Evolutionary conservation across 2,888 invertebrate species (phyloP).

Genomic region (Syrphus vitripennis): DNA sequence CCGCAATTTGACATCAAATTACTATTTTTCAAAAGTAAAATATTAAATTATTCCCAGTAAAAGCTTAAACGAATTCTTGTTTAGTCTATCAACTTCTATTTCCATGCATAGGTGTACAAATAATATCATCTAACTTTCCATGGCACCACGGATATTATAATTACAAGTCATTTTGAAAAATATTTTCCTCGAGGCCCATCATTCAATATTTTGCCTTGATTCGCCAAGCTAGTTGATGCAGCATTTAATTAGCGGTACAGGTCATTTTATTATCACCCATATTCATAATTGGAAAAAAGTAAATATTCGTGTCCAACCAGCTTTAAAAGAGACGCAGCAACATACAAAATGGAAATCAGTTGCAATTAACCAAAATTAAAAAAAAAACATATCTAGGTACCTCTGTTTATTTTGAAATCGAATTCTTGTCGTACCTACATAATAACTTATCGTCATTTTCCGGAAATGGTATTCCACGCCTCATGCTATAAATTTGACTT

Average conservation of each 20-base stretch:
- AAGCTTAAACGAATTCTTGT: too few species aligned
- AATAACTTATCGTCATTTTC: neutral
- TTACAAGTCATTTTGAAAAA: neutral
- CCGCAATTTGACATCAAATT: too few species aligned
- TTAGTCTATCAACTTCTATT: too few species aligned
- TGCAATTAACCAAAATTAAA: conserved; percentile 22
- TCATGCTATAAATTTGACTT: neutral
- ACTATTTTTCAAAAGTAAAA: too few species aligned
- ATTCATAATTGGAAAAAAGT: conserved; percentile 33
- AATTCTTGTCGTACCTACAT: neutral
- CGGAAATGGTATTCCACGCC: neutral
- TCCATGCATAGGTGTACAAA: too few species aligned
- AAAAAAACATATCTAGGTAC: too few species aligned
- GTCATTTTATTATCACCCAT: neutral
- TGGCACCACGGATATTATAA: too few species aligned
- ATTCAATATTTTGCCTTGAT: neutral
- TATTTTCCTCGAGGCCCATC: neutral
- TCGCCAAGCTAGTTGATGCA: neutral
- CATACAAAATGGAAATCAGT: conserved; percentile 29
- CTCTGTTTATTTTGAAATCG: neutral
- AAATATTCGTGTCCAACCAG: conserved; percentile 16
- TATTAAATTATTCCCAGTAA: too few species aligned
- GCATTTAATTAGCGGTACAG: neutral
- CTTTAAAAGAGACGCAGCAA: neutral
- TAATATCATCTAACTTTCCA: too few species aligned